Evolutionary conservation across 2,888 invertebrate genomes (phyloP).

Genomic region (Melinaea menophilus): DNA sequence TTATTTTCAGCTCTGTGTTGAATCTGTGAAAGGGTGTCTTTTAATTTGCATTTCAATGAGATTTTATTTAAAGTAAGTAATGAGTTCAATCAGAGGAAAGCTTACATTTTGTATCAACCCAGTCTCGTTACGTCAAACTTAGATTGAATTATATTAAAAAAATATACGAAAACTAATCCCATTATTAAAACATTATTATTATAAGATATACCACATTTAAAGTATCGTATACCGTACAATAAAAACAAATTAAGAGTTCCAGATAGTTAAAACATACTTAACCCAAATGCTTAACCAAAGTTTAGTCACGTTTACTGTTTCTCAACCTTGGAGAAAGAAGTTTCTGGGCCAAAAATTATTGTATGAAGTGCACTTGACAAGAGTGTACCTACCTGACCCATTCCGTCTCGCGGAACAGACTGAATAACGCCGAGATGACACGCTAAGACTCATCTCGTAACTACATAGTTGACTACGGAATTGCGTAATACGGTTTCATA

Average conservation of each 20-base stretch:
- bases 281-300: constrained; percentile 25
- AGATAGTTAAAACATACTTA: constrained; percentile 19
- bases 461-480: constrained; percentile 8
- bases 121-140: no score
- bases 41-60: constrained; percentile 6
- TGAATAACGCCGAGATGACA: constrained; percentile 25
- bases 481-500: no score
- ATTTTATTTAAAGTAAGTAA: constrained; percentile 6
- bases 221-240: no score
- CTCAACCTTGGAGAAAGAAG: constrained; percentile 30
- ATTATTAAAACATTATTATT: no score
- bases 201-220: no score
- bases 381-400: constrained; percentile 32
- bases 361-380: constrained; percentile 28
- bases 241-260: constrained; percentile 11
- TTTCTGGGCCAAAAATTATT: constrained; percentile 32
- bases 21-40: constrained; percentile 6
- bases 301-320: constrained; percentile 32
- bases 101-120: neutral
- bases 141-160: no score
- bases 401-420: constrained; percentile 24
- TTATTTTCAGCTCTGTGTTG: neutral
- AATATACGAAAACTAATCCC: no score
- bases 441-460: constrained; percentile 15
- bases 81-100: neutral